These are phyloP conservation scores for Lydus trimaculatus DNA, from an alignment of 2,888 invertebrate genomes.

Conservation along the genomic window DNA sequence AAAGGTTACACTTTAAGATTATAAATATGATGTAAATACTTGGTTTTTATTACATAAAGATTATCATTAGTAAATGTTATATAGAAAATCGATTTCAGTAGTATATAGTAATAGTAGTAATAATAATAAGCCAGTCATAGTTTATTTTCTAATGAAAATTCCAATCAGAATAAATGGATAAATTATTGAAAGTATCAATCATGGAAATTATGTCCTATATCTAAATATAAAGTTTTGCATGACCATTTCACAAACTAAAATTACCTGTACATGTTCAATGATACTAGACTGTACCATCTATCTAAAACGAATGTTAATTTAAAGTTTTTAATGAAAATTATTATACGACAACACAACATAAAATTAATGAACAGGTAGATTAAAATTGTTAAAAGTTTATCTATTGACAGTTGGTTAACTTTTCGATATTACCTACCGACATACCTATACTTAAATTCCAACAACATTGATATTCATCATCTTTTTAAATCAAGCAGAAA, in stretches of 20 bases:
- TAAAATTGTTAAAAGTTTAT: too few species aligned
- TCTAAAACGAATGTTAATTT: neutral
- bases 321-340: neutral
- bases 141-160: too few species aligned
- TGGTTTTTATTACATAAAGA: neutral
- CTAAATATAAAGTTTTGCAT: neutral
- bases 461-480: constrained; percentile 15
- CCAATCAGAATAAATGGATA: too few species aligned
- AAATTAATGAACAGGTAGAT: too few species aligned
- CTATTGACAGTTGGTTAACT: too few species aligned
- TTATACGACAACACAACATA: too few species aligned
- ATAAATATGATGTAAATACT: neutral
- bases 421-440: too few species aligned
- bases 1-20: neutral
- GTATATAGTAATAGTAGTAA: too few species aligned
- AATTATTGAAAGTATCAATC: neutral
- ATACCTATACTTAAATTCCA: neutral
- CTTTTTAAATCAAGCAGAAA: constrained; percentile 40
- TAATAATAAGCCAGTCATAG: too few species aligned
- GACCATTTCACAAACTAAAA: neutral
- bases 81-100: too few species aligned
- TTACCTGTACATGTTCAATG: neutral
- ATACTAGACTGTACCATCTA: too few species aligned
- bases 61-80: neutral
- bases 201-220: neutral